Evolutionary conservation across 2,113 vertebrate species (phyloP).

Genomic region (Gavia stellata): DNA sequence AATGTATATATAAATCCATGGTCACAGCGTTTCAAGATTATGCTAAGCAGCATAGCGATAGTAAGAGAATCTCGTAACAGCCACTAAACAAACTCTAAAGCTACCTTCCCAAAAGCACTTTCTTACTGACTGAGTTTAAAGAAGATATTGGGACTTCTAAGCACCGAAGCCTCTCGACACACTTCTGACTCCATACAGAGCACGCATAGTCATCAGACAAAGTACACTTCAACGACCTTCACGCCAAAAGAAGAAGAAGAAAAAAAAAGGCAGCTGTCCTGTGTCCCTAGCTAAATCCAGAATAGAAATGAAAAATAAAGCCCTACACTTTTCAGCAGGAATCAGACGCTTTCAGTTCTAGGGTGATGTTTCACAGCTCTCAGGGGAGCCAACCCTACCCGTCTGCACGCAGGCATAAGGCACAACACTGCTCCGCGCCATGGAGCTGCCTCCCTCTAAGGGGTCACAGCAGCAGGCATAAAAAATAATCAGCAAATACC

Average conservation of each 20-base stretch:
- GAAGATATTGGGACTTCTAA: not conserved
- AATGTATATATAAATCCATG: not conserved
- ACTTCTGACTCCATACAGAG: not conserved
- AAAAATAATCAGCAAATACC: not conserved
- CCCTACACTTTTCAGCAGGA: not conserved
- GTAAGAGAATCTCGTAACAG: not conserved
- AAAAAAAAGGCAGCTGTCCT: not conserved
- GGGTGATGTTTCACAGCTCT: not conserved
- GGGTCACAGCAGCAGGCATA: not conserved
- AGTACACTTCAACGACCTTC: not conserved
- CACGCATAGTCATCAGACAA: not conserved
- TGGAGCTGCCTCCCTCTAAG: not conserved
- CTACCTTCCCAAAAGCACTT: not conserved
- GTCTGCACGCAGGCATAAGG: fast-evolving
- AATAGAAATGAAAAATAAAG: not conserved
- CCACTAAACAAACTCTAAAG: not conserved
- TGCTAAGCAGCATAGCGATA: not conserved
- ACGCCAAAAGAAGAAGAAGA: not conserved
- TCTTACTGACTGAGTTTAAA: not conserved
- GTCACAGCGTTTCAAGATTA: not conserved
- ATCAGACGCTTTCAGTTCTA: not conserved
- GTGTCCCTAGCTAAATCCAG: not conserved
- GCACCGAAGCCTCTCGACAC: not conserved
- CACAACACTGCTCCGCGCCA: fast-evolving
- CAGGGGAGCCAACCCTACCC: not conserved